Conservation (phyloP, 2,888 invertebrate genomes). For the Dasysyrphus tricinctus region DNA sequence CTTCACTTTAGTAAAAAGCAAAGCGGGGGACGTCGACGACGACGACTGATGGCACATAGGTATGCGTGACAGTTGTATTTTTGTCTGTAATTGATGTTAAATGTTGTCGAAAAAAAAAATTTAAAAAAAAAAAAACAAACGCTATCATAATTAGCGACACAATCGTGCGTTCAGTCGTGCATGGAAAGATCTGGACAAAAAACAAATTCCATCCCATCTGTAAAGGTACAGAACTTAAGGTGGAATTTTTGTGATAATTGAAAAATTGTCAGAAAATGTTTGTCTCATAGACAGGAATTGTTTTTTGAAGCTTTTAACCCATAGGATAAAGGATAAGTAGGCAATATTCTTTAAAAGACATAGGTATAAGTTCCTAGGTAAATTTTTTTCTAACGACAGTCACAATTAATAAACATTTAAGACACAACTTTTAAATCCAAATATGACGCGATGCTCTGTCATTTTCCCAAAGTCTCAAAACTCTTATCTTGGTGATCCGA, state of each 20-base stretch:
- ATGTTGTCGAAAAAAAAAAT: constrained; percentile 62
- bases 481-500: too few species aligned
- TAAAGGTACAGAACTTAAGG: not conserved
- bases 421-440: too few species aligned
- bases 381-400: too few species aligned
- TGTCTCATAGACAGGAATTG: not conserved
- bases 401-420: too few species aligned
- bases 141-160: constrained; percentile 61
- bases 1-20: not conserved
- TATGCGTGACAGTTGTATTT: constrained; percentile 73
- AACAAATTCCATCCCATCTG: not conserved
- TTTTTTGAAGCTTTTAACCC: too few species aligned
- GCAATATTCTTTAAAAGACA: too few species aligned
- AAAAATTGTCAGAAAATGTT: not conserved
- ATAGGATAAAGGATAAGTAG: too few species aligned
- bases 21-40: constrained; percentile 21
- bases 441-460: too few species aligned
- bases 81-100: constrained; percentile 72
- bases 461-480: too few species aligned
- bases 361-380: too few species aligned
- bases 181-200: constrained; percentile 33
- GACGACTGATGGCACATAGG: constrained; percentile 38
- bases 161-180: constrained; percentile 59
- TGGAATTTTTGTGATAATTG: not conserved
- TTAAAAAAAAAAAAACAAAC: constrained; percentile 23